Base-by-base conservation (phyloP, 2,113 vertebrate species). In the Phalacrocorax pelagicus region DNA sequence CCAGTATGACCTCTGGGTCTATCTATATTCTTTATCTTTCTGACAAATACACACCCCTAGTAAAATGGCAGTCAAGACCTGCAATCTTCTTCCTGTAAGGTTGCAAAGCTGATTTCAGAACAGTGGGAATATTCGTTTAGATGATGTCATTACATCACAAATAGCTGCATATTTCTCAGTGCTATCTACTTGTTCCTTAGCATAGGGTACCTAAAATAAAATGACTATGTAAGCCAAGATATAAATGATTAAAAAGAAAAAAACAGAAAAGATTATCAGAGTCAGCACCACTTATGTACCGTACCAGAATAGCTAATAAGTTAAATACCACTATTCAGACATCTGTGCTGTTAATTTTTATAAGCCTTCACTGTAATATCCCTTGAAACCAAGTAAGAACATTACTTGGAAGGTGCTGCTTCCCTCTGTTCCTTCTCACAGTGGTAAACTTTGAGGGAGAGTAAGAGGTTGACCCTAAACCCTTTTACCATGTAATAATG, bases 251-350 rank as follows among this genome's bases (percentile, higher is more conserved):
- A 38, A 38, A 38, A 44, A 86, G 36, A 47, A 82, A 82, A 62
- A 89, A 74, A 30, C 20, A 40, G 15, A 90, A 52, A 79, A 86
- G 70, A 77, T 66, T 63, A 69, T 88, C 34, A 24, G 79, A 89
- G 78, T 94, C 87, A 96, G 92, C 90, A 85, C 29, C 84, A 80
- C 74, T 84, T 84, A 0, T 11, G 88, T 58, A 47, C 92, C 75
- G 5, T 36, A 65, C 81, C 92, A 93, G 95, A 95, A 97, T 81
- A 95, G 72, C 84, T 93, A 90, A 86, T 90, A 74, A 94, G 86
- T 75, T 29, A 88, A 93, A 93, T 55, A 51, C 5, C 82, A 90
- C 59, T 82, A 67, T 83, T 44, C 63, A 96, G 90, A 88, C 94
- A 93, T 92, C 92, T 84, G 77, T 77, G 92, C 88, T 92, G 94